Conservation (phyloP, 2,888 invertebrate species). For the Crematogaster levior region DNA sequence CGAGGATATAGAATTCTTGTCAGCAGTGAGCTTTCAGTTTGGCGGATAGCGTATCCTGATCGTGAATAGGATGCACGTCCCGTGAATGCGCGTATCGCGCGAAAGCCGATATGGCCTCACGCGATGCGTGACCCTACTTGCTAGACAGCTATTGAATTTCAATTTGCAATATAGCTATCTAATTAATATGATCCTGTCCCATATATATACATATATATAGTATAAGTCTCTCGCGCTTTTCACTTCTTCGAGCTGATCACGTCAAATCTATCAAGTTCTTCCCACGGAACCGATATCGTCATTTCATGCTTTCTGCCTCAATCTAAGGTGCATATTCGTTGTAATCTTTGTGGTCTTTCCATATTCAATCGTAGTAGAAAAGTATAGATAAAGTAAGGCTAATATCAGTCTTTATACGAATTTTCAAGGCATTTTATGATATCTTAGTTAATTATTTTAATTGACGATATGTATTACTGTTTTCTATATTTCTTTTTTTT, state of each 20-base stretch:
- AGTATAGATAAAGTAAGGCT: neutral
- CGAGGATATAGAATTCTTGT: neutral
- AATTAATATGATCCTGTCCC: constrained; percentile 76
- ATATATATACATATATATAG: neutral
- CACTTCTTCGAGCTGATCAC: neutral
- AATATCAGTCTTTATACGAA: neutral
- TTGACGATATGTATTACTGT: neutral
- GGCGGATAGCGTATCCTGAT: constrained; percentile 24
- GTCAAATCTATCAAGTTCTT: constrained; percentile 28
- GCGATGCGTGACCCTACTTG: constrained; percentile 72
- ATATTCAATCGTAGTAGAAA: neutral
- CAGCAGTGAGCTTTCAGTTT: neutral
- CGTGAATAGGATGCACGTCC: constrained; percentile 38
- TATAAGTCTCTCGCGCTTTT: neutral
- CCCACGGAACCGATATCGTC: constrained; percentile 12
- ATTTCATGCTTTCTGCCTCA: neutral
- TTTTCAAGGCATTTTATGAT: neutral
- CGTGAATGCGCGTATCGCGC: constrained; percentile 58
- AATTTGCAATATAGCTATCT: constrained; percentile 78
- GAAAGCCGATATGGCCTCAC: constrained; percentile 75
- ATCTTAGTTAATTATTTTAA: neutral
- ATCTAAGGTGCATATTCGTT: neutral
- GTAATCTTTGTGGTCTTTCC: too few relatives aligned
- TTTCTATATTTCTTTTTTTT: neutral
- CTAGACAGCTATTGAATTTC: constrained; percentile 80